Percentiles rank a stretch among this genome's conserved stretches.
These are phyloP conservation scores for Leucoma salicis DNA, from an alignment of 2,888 invertebrate species.

Conservation along the genomic window DNA sequence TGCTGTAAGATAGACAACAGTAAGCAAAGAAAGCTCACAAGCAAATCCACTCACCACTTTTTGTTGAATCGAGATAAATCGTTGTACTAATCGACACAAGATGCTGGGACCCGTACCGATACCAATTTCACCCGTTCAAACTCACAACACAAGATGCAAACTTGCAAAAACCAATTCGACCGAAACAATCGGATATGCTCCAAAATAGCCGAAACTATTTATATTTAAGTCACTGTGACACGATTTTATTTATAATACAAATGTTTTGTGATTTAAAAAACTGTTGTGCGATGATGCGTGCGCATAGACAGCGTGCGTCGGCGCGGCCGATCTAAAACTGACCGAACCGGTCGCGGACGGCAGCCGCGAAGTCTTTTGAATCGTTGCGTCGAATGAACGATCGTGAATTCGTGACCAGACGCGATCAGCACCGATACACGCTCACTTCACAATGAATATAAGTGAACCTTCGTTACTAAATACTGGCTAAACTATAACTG, in stretches of 20 bases:
- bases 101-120: constrained; percentile 45
- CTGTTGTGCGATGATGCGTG: constrained; percentile 50
- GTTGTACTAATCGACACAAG: constrained; percentile 59
- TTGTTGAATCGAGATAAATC: constrained; percentile 62
- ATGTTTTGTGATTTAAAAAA: constrained; percentile 43
- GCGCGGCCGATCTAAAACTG: constrained; percentile 70
- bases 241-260: constrained; percentile 35
- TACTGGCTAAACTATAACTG: constrained; percentile 11
- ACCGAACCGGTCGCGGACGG: constrained; percentile 67
- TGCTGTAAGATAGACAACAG: constrained; percentile 47
- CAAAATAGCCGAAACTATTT: constrained; percentile 7
- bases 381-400: constrained; percentile 37
- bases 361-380: constrained; percentile 50
- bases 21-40: constrained; percentile 42
- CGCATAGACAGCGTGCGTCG: constrained; percentile 42
- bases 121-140: constrained; percentile 57
- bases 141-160: constrained; percentile 36
- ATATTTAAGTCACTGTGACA: constrained; percentile 23
- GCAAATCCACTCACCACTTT: constrained; percentile 58
- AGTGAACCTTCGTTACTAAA: constrained; percentile 19
- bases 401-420: constrained; percentile 49
- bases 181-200: constrained; percentile 11
- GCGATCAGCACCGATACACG: constrained; percentile 40
- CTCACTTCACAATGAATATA: constrained; percentile 30
- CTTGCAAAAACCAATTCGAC: constrained; percentile 30